Base-by-base conservation (phyloP, 1,140 invertebrate genomes). In the Lepidurus couesii region DNA sequence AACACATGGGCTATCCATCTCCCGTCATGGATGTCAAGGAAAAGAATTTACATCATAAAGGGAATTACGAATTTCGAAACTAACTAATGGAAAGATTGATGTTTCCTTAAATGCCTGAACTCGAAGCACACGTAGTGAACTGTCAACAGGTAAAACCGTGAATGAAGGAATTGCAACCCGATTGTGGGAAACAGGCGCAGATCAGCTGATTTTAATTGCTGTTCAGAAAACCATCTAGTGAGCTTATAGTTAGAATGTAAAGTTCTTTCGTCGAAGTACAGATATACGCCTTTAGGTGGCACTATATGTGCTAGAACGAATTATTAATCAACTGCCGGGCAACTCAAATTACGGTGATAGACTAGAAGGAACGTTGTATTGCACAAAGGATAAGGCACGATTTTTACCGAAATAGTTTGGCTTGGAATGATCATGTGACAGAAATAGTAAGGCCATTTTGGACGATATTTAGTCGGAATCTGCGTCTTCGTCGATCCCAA, bases 381-480 rank as follows among this genome's bases (percentile, higher is more conserved):
- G 53, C 53, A 65, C 53, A 65, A n/a, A 65, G 21, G 21, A 65
- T 65, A 65, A 65, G 53, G 53, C 53, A 65, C 53, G 21, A 65
- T n/a, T n/a, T 65, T 65, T 65, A 21, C 53, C 6, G 53, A 65
- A 65, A 65, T 13, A 7, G 21, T 13, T 65, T 65, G 53, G 13
- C 45, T 65, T 65, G 53, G 53, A 65, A 65, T 65, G 53, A 65
- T n/a, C 34, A 65, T 21, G 53, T 65, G 21, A 21, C 53, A 65
- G 6, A 4, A 13, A 65, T 65, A 21, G 6, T 65, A 65, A 21
- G 53, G 21, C 16, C 7, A 65, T 7, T 65, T 16, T 65, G 34
- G 11, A 10, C 9, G 13, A 75, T 0, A 75, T 44, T 79, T n/a
- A 79, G 44, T 79, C 78, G 26, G 78, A 79, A 45, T 79, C 78